These are phyloP conservation scores for Epirrita christyi DNA, from an alignment of 2,888 invertebrate species.

Conservation along the genomic window DNA sequence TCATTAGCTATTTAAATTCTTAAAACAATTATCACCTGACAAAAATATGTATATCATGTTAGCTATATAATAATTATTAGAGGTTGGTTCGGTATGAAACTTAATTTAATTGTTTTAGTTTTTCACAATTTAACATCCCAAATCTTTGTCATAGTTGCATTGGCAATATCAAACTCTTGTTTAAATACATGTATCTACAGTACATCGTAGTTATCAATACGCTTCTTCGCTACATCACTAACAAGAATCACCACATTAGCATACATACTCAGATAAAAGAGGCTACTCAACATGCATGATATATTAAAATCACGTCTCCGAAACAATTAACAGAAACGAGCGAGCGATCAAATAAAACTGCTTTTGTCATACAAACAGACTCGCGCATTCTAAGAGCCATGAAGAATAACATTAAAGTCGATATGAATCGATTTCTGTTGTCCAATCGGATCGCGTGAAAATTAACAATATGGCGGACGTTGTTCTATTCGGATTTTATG, in stretches of 20 bases:
- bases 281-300: slow-evolving; percentile 75
- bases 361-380: slow-evolving; percentile 77
- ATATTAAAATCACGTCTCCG: slow-evolving; percentile 82
- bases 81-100: too few species aligned
- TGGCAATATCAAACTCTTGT: neutral
- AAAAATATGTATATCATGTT: too few species aligned
- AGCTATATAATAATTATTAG: too few species aligned
- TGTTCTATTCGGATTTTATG: slow-evolving; percentile 34
- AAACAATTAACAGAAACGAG: slow-evolving; percentile 80
- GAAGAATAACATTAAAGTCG: slow-evolving; percentile 58
- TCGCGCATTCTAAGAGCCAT: slow-evolving; percentile 67
- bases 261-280: slow-evolving; percentile 75
- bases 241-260: slow-evolving; percentile 64
- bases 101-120: too few species aligned
- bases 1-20: too few species aligned
- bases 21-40: too few species aligned
- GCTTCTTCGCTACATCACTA: slow-evolving; percentile 29
- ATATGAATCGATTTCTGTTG: slow-evolving; percentile 60
- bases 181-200: neutral
- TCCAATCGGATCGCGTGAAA: slow-evolving; percentile 57
- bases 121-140: too few species aligned
- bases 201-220: too few species aligned
- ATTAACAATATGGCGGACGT: slow-evolving; percentile 63
- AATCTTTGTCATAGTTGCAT: neutral
- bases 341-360: slow-evolving; percentile 79